These are phyloP conservation scores for Brachymystax lenok DNA, from an alignment of 2,797 vertebrate genomes.

Conservation along the genomic window DNA sequence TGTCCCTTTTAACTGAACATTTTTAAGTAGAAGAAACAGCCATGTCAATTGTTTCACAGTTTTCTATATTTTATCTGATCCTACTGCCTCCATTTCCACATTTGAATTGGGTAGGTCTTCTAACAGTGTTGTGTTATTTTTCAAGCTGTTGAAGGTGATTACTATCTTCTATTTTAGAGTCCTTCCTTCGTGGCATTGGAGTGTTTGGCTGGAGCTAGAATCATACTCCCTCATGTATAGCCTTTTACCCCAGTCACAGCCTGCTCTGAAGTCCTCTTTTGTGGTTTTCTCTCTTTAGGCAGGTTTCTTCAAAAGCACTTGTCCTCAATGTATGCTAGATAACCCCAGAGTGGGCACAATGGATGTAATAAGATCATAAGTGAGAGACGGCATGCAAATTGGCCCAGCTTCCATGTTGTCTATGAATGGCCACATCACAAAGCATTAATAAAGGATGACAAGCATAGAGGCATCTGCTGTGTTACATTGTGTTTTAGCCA, in stretches of 20 bases:
- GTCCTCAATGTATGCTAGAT: slow-evolving; percentile 1
- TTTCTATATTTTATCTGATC: neutral
- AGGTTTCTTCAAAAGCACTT: neutral
- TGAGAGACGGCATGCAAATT: neutral
- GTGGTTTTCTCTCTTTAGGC: neutral
- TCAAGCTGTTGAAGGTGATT: neutral
- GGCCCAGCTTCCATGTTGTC: neutral
- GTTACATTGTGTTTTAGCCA: neutral
- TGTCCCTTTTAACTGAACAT: slow-evolving; percentile 7
- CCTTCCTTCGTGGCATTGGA: neutral
- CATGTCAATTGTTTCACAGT: slow-evolving; percentile 4
- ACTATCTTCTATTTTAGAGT: neutral
- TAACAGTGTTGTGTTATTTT: slow-evolving; percentile 3
- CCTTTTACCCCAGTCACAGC: neutral
- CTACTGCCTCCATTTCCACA: neutral
- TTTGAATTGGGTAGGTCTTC: neutral
- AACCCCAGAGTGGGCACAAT: neutral
- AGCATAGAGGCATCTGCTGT: neutral
- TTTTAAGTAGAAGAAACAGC: slow-evolving; percentile 6
- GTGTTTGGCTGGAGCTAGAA: neutral
- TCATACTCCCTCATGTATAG: neutral
- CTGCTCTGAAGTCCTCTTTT: neutral
- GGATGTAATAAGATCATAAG: neutral
- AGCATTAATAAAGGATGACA: neutral
- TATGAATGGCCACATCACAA: neutral